Base-by-base conservation (phyloP, 1,140 invertebrate species). In the Parapsyche elsis region DNA sequence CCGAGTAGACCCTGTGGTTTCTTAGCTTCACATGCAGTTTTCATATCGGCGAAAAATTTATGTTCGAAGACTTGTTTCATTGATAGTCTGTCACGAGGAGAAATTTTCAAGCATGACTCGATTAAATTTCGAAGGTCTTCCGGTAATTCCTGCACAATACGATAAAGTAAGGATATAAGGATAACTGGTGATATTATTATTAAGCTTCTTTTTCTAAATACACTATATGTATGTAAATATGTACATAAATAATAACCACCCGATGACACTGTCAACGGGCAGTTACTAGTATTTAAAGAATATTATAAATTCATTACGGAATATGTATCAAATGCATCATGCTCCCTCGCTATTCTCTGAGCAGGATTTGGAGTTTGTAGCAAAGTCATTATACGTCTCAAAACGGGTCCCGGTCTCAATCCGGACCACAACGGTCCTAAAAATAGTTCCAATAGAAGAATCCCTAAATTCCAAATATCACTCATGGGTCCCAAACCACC, bases 401-500 rank as follows among this genome's bases (percentile, higher is more conserved):
- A 87, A 84, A 92, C 91, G 80, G 94, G 93, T 0, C 92, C 90
- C 9, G 95, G 88, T 86, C 95, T 95, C 7, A 94, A 87, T 79
- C 91, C 91, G 26, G 89, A 85, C 94, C 95, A 96, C 10, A 96
- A 87, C 49, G 89, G 86, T 26, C 91, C 89, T 70, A 96, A 87
- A 83, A 93, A 87, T 12, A 95, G 86, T 88, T 98, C 96, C 2
- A 94, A 88, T 38, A 98, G 85, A 57, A 99, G 93, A 24, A 99
- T 93, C 61, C 96, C 97, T 76, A 98, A 87, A 1, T 96, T 94
- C 97, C 97, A 99, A 7, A 96, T 91, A 89, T 99, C 97, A 57
- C 92, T 92, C 88, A 96, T 94, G 2, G 91, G 90, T 38, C 93
- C 92, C 61, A 91, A 89, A 80, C 90, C 90, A 80, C 89, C 90